Evolutionary conservation across 1,140 invertebrate species (phyloP).

Genomic region (Trachelipus rathkii): DNA sequence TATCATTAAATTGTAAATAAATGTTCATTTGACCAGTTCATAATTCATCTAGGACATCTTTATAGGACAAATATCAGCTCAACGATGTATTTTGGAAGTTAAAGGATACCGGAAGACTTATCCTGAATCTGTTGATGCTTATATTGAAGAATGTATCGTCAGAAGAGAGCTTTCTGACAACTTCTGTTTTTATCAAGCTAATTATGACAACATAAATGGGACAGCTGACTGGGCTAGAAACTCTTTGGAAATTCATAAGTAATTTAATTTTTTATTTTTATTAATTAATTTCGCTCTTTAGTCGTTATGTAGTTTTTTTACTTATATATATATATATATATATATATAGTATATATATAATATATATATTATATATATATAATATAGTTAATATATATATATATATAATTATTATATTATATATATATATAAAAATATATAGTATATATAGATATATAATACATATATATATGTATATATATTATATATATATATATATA

Average conservation of each 20-base stretch:
- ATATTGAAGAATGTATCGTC: conserved; percentile 82
- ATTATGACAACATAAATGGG: conserved; percentile 77
- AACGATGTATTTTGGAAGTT: conserved; percentile 71
- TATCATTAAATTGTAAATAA: no score
- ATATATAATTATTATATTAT: no score
- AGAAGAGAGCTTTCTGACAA: conserved; percentile 82
- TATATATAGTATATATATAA: no score
- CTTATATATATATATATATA: no score
- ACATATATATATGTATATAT: no score
- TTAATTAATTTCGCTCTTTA: no score
- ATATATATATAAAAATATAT: no score
- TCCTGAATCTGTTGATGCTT: conserved; percentile 66
- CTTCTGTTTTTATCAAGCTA: conserved; percentile 74
- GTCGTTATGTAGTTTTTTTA: no score
- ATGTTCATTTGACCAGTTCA: neutral
- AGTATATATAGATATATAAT: no score
- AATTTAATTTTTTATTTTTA: conserved; percentile 33
- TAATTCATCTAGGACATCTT: conserved; percentile 30
- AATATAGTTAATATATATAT: no score
- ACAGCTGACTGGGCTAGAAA: conserved; percentile 74
- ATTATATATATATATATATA: no score
- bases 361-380: no score
- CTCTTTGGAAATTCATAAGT: conserved; percentile 69
- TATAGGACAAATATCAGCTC: conserved; percentile 74
- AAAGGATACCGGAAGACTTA: conserved; percentile 57